Conservation (phyloP, 2,113 vertebrate species). For the Arothron firmamentum region DNA sequence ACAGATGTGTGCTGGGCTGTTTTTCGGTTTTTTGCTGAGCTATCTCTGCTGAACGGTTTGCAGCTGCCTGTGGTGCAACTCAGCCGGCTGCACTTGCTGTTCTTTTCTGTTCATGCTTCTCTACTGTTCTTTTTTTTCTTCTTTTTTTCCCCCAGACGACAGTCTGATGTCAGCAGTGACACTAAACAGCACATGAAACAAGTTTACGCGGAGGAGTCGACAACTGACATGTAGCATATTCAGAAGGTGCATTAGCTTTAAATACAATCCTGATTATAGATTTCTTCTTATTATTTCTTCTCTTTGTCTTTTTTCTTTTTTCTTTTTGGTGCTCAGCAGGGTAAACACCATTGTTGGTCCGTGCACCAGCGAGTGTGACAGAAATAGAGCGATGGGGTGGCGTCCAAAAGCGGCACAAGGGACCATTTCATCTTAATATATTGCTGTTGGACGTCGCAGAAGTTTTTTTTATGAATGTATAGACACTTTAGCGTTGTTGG, state of each 20-base stretch:
- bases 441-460: slow-evolving; percentile 3
- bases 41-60: neutral
- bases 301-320: neutral
- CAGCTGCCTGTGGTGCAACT: slow-evolving; percentile 24
- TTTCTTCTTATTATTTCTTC: slow-evolving; percentile 1
- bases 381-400: slow-evolving; percentile 9
- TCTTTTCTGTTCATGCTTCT: slow-evolving; percentile 34
- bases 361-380: slow-evolving; percentile 1
- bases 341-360: slow-evolving; percentile 15
- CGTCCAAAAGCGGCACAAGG: neutral
- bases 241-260: neutral
- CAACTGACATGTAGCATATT: slow-evolving; percentile 17
- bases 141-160: slow-evolving; percentile 34
- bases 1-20: slow-evolving; percentile 3
- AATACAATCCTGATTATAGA: neutral
- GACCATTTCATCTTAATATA: neutral
- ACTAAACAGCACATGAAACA: slow-evolving; percentile 14
- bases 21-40: neutral
- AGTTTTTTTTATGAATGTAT: neutral
- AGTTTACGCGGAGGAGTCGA: neutral
- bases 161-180: slow-evolving; percentile 49
- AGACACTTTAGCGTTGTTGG: neutral
- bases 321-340: neutral
- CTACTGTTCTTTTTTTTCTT: slow-evolving; percentile 45
- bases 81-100: slow-evolving; percentile 12